Conservation (phyloP, 2,888 invertebrate species). For the Helicoverpa assulta region DNA sequence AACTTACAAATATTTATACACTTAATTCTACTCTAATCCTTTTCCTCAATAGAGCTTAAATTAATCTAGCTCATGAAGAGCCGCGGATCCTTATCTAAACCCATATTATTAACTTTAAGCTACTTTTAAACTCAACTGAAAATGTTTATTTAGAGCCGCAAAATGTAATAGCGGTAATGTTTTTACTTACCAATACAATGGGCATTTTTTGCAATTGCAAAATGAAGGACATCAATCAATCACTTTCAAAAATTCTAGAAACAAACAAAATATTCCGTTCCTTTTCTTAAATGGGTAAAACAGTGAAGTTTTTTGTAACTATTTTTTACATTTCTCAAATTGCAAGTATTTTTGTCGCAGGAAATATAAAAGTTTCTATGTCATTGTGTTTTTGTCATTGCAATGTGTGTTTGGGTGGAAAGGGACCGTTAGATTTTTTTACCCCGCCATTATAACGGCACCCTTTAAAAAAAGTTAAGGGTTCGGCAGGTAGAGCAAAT, state of each 20-base stretch:
- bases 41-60: slow-evolving; percentile 22
- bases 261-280: slow-evolving; percentile 47
- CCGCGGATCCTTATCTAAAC: slow-evolving; percentile 19
- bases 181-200: slow-evolving; percentile 1
- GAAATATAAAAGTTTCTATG: slow-evolving; percentile 84
- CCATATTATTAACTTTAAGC: neutral
- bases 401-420: slow-evolving; percentile 86
- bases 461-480: slow-evolving; percentile 85
- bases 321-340: slow-evolving; percentile 66
- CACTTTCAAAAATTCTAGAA: slow-evolving; percentile 39
- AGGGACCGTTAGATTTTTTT: slow-evolving; percentile 86
- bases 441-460: slow-evolving; percentile 79
- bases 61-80: slow-evolving; percentile 29
- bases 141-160: slow-evolving; percentile 14
- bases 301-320: slow-evolving; percentile 49
- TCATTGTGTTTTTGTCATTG: slow-evolving; percentile 85
- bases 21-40: slow-evolving; percentile 36
- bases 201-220: slow-evolving; percentile 43
- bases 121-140: slow-evolving; percentile 4
- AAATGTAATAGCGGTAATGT: slow-evolving; percentile 8
- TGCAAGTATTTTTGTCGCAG: slow-evolving; percentile 78
- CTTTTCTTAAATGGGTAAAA: slow-evolving; percentile 49
- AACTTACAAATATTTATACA: slow-evolving; percentile 30
- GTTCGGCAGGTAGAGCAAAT: slow-evolving; percentile 86
- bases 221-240: slow-evolving; percentile 40